Evolutionary conservation across 37 sponge, comb jelly and placozoan species (phyloP), one percentile per base, ranked within the genome.

Genomic region (Petrosia ficiformis): DNA sequence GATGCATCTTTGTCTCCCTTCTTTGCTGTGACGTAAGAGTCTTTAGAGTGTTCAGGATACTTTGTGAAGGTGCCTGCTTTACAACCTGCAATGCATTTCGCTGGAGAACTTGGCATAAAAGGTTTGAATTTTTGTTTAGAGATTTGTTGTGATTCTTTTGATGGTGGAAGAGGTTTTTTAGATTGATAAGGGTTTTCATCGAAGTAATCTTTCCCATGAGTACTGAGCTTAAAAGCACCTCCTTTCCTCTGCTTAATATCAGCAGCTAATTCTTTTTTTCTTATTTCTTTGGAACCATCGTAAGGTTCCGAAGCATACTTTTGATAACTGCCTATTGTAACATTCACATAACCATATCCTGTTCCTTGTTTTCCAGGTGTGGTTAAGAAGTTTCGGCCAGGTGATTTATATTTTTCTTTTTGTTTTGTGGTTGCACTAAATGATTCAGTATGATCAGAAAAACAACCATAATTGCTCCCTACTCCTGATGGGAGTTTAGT

Each of bases 61-160:
- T 84, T 86, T 63, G 87, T 89, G 68, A 97, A 97, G 44, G 94
- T 94, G 16, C 97, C 97, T 31, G 95, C 95, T 61, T 94, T 94
- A 61, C 91, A 93, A 26, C 95, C 95, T 26, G 90, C 92, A 29
- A 92, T 92, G 71, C 42, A 36, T 80, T 97, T 97, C 3, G 90
- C 92, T 5, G 94, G 97, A 3, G 87, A 79, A 60, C 87, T 91
- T 42, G 95, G 97, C 57, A 80, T 87, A 83, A 97, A 97, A 36
- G 97, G 97, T 59, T 89, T 94, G 34, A 77, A 86, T 69, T 85
- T 81, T 34, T 85, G 82, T 19, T 14, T 8, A 70, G 74, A 86
- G 0, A 59, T 3, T 30, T 38, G 28, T 29, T 39, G 41, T 29
- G 57, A 35, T 32, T 75, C 81, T 32, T 80, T 75, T 10, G 39